Evolutionary conservation across 1,140 invertebrate genomes (phyloP).

Genomic region (Liolophura sinensis): DNA sequence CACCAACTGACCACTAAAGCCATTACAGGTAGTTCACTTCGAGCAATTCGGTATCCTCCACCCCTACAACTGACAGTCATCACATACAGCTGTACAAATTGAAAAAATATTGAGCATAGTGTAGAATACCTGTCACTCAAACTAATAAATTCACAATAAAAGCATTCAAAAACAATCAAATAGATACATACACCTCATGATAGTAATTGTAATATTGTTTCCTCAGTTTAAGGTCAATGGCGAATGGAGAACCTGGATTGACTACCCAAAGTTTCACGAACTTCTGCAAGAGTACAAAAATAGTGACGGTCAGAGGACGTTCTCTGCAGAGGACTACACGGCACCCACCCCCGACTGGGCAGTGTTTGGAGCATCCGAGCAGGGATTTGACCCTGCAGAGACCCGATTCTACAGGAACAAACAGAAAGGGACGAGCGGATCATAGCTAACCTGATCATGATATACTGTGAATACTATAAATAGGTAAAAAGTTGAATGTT

Average conservation of each 20-base stretch:
- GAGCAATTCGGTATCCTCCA: too few relatives aligned
- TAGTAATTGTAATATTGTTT: slow-evolving; percentile 15
- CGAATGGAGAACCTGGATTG: slow-evolving; percentile 70
- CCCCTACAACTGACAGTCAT: too few relatives aligned
- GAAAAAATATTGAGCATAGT: too few relatives aligned
- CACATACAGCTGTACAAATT: too few relatives aligned
- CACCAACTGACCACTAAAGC: too few relatives aligned
- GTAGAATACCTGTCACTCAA: background rate
- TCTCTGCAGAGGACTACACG: slow-evolving; percentile 66
- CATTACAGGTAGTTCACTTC: too few relatives aligned
- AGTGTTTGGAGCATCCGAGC: slow-evolving; percentile 63
- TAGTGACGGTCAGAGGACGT: slow-evolving; percentile 55
- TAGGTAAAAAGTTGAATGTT: too few relatives aligned
- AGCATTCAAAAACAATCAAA: slow-evolving; percentile 1
- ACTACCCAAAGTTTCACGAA: slow-evolving; percentile 66
- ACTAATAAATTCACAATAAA: background rate
- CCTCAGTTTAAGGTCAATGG: slow-evolving; percentile 63
- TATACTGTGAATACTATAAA: too few relatives aligned
- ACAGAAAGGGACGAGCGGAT: slow-evolving; percentile 68
- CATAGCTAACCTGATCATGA: slow-evolving; percentile 78
- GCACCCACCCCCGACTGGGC: slow-evolving; percentile 66
- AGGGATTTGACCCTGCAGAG: slow-evolving; percentile 68
- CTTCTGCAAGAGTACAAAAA: slow-evolving; percentile 58
- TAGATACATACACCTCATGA: background rate
- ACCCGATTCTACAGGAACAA: slow-evolving; percentile 64